A percentile compares a stretch with the other conserved stretches of the same genome.
Conservation (phyloP, 92 coral and sea anemone species). For the Meandrina meandrites region DNA sequence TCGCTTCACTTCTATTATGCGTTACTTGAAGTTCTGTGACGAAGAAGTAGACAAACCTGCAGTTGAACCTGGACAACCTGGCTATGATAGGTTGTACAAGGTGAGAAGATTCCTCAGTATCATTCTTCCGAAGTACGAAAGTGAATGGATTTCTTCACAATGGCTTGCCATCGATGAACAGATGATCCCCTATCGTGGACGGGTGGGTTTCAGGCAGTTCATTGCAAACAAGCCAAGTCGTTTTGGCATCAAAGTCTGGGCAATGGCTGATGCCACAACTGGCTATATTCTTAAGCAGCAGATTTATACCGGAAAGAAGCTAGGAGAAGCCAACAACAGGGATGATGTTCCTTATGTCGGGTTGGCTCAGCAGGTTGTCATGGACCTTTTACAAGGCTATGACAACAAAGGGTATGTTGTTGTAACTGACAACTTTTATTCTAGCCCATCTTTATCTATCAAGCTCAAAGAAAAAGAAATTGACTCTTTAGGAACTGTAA, state of each 20-base stretch:
- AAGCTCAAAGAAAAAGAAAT: conserved; percentile 21
- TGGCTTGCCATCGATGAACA: conserved; percentile 40
- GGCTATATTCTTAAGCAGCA: no score
- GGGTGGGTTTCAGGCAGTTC: background rate
- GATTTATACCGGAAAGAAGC: no score
- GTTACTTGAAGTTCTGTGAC: conserved; percentile 26
- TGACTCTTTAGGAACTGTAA: conserved; percentile 8
- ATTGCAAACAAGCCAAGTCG: no score
- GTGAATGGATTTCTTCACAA: conserved; percentile 24
- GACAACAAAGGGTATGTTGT: background rate
- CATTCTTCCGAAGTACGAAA: conserved; percentile 20
- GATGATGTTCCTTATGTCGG: background rate
- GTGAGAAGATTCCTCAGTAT: conserved; percentile 24
- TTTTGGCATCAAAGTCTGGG: no score
- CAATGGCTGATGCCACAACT: no score
- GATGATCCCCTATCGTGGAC: conserved; percentile 10
- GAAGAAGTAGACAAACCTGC: conserved; percentile 19
- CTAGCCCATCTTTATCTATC: conserved; percentile 13
- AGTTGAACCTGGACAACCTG: conserved; percentile 27
- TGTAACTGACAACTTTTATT: conserved; percentile 32
- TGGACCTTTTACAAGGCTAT: conserved; percentile 14
- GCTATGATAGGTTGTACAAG: conserved; percentile 24
- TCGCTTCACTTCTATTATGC: conserved; percentile 28
- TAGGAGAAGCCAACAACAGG: no score
- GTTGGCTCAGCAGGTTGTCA: conserved; percentile 17